Conservation (phyloP, 1,140 invertebrate genomes). For the Mya arenaria region DNA sequence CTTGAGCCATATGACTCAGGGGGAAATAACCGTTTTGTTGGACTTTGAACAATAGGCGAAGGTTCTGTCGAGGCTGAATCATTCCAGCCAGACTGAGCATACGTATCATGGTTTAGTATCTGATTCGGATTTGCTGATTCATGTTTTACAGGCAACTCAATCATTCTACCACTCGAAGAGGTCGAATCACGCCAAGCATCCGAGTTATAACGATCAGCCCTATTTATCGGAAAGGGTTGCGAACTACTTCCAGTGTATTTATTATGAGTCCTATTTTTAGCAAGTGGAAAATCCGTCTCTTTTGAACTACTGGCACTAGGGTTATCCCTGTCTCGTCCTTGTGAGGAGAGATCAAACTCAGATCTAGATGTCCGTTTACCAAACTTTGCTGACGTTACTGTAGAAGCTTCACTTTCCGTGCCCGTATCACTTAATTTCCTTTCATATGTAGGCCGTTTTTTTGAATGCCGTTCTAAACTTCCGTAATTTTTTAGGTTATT, state of each 20-base stretch:
- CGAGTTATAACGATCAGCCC: background rate
- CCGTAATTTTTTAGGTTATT: conserved; percentile 62
- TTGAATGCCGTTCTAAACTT: conserved; percentile 70
- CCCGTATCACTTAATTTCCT: conserved; percentile 53
- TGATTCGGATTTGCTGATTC: background rate
- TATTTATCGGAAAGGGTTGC: no score
- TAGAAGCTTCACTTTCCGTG: conserved; percentile 26
- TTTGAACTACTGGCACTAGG: conserved; percentile 1
- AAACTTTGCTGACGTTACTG: conserved; percentile 3
- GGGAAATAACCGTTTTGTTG: conserved; percentile 10
- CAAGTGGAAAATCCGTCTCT: conserved; percentile 39
- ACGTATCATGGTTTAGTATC: conserved; percentile 14
- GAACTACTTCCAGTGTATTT: no score
- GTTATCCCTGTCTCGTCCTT: conserved; percentile 19
- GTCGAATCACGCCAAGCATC: background rate
- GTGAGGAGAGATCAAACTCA: conserved; percentile 53
- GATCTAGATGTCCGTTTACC: conserved; percentile 50
- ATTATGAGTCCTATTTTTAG: no score
- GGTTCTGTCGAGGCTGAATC: conserved; percentile 32
- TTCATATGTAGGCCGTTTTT: conserved; percentile 39
- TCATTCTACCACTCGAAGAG: conserved; percentile 14
- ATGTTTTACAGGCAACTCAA: conserved; percentile 50
- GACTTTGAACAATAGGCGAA: conserved; percentile 50
- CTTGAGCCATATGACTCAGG: conserved; percentile 8
- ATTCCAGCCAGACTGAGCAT: conserved; percentile 1